Evolutionary conservation across 2,888 invertebrate species (phyloP).

Genomic region (Ormyrus nitidulus): DNA sequence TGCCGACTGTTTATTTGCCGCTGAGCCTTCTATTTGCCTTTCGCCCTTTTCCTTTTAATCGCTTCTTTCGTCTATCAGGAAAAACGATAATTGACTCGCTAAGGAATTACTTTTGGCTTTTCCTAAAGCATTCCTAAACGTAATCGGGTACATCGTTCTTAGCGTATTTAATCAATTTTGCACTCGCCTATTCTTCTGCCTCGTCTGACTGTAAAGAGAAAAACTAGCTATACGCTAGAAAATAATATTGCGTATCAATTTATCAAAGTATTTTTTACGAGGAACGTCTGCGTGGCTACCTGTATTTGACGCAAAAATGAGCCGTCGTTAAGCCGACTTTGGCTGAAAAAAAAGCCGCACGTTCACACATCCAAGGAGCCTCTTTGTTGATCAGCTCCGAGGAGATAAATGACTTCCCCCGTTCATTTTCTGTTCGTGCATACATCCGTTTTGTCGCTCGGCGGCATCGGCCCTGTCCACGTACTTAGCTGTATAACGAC

Average conservation of each 20-base stretch:
- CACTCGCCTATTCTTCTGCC: no score
- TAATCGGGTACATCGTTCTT: no score
- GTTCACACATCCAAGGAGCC: neutral
- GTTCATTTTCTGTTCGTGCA: constrained; percentile 7
- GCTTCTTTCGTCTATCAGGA: constrained; percentile 6
- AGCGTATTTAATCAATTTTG: no score
- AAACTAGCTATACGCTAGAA: no score
- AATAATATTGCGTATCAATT: no score
- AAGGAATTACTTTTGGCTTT: constrained; percentile 4
- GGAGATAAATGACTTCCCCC: constrained; percentile 44
- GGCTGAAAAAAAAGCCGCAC: no score
- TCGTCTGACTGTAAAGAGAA: no score
- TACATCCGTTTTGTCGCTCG: constrained; percentile 25
- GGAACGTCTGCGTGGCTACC: no score
- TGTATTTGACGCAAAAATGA: no score
- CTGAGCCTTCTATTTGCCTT: constrained; percentile 10
- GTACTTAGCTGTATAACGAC: neutral
- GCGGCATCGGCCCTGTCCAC: neutral
- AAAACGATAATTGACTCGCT: constrained; percentile 39
- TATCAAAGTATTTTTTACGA: no score
- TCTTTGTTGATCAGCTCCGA: constrained; percentile 31
- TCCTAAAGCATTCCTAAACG: no score
- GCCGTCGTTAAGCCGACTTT: no score
- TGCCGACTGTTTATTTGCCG: constrained; percentile 14
- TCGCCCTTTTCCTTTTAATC: neutral